phyloP scores from a whole-genome alignment of 2,113 vertebrate genomes.

The Otus sunia region DNA sequence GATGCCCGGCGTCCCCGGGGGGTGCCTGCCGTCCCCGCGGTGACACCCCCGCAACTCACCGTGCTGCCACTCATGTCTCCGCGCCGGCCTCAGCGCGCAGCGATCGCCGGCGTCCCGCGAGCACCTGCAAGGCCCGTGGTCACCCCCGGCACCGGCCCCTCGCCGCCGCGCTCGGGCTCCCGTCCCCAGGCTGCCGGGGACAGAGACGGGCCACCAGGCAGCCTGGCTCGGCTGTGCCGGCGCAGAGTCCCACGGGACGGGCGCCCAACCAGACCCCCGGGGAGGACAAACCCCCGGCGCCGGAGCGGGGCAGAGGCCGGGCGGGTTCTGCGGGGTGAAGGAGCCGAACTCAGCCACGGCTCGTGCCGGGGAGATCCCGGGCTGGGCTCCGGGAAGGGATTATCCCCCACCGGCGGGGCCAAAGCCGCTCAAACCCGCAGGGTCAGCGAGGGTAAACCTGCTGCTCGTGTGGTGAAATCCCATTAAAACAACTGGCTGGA shows the following conservation, averaged over 20 bases:
- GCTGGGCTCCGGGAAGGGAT: not conserved
- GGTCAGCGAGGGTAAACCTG: not conserved
- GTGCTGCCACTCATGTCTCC: slow-evolving; percentile 75
- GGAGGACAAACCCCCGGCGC: not conserved
- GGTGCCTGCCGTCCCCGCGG: not conserved
- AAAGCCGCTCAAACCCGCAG: not conserved
- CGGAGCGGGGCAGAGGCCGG: not conserved
- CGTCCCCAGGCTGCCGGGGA: accelerated
- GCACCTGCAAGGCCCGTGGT: not conserved
- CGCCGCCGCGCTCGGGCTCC: accelerated
- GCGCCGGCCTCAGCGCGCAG: not conserved
- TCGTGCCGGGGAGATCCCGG: not conserved
- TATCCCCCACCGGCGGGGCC: accelerated
- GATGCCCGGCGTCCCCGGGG: not conserved
- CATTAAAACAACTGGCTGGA: not conserved
- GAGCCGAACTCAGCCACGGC: accelerated
- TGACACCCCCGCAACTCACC: slow-evolving; percentile 53
- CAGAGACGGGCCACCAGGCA: accelerated
- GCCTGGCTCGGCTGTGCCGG: accelerated
- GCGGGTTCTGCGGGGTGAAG: accelerated
- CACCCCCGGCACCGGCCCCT: not conserved
- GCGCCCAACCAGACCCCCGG: not conserved
- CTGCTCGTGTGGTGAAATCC: not conserved
- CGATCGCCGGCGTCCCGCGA: not conserved
- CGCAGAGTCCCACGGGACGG: not conserved